These are phyloP conservation scores for Melanerpes formicivorus DNA, from an alignment of 2,113 vertebrate species.

Conservation along the genomic window DNA sequence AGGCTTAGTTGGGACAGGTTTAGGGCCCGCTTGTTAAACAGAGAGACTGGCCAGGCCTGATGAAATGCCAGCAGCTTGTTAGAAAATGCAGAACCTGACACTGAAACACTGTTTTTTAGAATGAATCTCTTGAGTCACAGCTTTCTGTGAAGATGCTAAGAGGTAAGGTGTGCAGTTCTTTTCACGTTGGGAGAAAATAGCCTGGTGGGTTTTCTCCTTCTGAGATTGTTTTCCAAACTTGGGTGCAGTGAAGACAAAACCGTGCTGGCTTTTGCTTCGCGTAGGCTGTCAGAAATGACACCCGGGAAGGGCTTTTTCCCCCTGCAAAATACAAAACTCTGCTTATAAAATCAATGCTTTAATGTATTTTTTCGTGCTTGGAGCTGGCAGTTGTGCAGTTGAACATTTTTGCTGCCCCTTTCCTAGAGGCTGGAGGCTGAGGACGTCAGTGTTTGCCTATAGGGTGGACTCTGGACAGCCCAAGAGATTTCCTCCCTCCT, in stretches of 20 bases:
- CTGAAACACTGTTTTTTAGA: background rate
- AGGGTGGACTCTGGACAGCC: background rate
- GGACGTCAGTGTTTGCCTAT: background rate
- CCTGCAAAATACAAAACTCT: background rate
- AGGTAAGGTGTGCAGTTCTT: background rate
- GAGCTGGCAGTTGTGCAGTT: background rate
- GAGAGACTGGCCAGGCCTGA: conserved; percentile 2
- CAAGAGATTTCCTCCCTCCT: background rate
- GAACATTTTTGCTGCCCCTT: background rate
- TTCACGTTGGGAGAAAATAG: background rate
- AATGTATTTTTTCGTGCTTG: fast-evolving
- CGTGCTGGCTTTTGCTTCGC: background rate
- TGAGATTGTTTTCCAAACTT: conserved; percentile 30
- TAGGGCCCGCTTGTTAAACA: background rate
- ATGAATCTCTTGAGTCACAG: background rate
- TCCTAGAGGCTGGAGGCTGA: background rate
- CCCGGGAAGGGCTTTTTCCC: background rate
- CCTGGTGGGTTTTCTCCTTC: too few relatives aligned
- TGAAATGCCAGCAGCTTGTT: background rate
- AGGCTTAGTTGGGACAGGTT: background rate
- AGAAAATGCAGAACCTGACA: background rate
- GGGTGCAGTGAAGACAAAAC: background rate
- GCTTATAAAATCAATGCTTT: background rate
- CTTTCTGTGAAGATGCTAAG: background rate
- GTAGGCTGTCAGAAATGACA: background rate